phyloP scores from a whole-genome alignment of 2,797 vertebrate genomes.

The Furcifer pardalis region DNA sequence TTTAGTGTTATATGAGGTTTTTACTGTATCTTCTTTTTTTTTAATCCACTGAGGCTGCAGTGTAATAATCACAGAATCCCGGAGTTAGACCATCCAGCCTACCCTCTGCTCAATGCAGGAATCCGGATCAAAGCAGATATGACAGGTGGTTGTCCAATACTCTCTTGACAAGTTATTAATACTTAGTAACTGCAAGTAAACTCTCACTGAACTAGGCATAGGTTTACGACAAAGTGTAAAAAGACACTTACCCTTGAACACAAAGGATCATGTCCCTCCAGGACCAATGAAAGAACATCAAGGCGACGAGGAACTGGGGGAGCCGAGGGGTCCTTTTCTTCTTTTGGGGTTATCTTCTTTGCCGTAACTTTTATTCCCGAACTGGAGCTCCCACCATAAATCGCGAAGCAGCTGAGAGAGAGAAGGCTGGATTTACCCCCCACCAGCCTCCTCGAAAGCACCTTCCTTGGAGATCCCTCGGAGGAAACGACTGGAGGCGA shows the following conservation, averaged over 20 bases:
- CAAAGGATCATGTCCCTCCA: constrained; percentile 94
- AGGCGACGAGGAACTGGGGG: constrained; percentile 45
- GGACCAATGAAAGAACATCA: constrained; percentile 72
- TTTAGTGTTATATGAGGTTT: no score
- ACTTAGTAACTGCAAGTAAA: background rate
- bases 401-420: fast-evolving
- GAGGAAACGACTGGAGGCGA: background rate
- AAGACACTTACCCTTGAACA: constrained; percentile 87
- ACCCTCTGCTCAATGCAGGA: no score
- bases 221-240: background rate
- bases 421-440: constrained; percentile 6
- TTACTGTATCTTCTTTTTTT: background rate
- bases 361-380: background rate
- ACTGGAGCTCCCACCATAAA: constrained; percentile 13
- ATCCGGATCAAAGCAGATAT: no score
- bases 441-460: constrained; percentile 10
- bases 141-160: no score
- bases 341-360: background rate
- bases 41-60: background rate
- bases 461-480: constrained; percentile 15
- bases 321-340: background rate
- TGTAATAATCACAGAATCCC: no score
- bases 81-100: no score
- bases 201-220: background rate
- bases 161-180: no score